Percentiles rank a stretch among this genome's conserved stretches.
Evolutionary conservation across 2,888 invertebrate genomes (phyloP).

Genomic region (Allophyes oxyacanthae): DNA sequence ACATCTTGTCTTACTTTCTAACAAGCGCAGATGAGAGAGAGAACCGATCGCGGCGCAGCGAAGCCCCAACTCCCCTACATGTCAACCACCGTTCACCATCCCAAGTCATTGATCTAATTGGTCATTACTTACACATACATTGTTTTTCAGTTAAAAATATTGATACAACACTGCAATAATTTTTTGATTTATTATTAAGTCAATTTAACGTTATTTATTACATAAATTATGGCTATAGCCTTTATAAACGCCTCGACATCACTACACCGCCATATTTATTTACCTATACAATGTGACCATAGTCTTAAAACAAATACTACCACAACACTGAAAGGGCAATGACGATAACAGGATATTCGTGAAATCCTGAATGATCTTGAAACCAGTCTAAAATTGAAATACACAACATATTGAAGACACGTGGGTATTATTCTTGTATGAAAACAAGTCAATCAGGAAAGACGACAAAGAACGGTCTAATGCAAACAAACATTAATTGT

Average conservation of each 20-base stretch:
- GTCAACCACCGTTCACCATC: slow-evolving; percentile 74
- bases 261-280: slow-evolving; percentile 84
- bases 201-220: slow-evolving; percentile 23
- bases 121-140: slow-evolving; percentile 63
- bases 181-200: slow-evolving; percentile 19
- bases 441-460: too few relatives aligned
- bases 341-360: neutral
- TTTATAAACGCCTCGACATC: slow-evolving; percentile 63
- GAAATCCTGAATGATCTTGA: neutral
- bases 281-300: slow-evolving; percentile 71
- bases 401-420: too few relatives aligned
- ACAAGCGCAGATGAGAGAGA: slow-evolving; percentile 72
- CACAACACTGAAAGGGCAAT: neutral
- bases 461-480: too few relatives aligned
- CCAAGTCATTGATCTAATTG: slow-evolving; percentile 82
- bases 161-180: slow-evolving; percentile 24
- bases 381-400: too few relatives aligned
- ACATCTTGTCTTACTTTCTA: slow-evolving; percentile 75
- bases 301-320: slow-evolving; percentile 1
- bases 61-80: slow-evolving; percentile 73
- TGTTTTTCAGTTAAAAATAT: slow-evolving; percentile 41
- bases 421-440: too few relatives aligned
- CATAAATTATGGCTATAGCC: slow-evolving; percentile 15
- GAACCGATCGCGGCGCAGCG: slow-evolving; percentile 71
- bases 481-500: too few relatives aligned